These are phyloP conservation scores for Bungarus multicinctus DNA, from an alignment of 2,113 vertebrate genomes.

Conservation along the genomic window DNA sequence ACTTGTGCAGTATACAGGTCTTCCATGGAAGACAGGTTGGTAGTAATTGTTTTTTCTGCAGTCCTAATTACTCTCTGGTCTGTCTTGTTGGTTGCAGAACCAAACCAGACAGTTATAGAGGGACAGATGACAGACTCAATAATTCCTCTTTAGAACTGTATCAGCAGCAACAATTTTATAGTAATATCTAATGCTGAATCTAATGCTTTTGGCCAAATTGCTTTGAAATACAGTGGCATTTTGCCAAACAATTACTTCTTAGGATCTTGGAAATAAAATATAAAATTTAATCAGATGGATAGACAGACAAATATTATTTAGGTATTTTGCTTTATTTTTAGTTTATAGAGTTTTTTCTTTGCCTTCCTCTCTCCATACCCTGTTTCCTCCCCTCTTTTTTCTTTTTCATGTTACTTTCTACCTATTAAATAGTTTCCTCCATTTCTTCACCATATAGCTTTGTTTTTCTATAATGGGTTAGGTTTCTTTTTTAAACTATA, in stretches of 20 bases:
- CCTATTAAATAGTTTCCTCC: background rate
- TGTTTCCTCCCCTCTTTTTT: background rate
- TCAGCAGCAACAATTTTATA: too few species aligned
- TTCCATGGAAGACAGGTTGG: too few species aligned
- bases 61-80: too few species aligned
- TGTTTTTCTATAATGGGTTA: background rate
- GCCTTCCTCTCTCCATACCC: background rate
- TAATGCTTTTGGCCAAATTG: too few species aligned
- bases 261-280: background rate
- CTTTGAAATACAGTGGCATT: background rate
- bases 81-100: too few species aligned
- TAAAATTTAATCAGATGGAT: background rate
- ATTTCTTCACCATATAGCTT: background rate
- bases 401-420: background rate
- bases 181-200: too few species aligned
- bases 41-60: too few species aligned
- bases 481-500: too few species aligned
- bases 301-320: background rate
- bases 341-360: background rate
- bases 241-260: background rate
- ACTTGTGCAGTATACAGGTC: too few species aligned
- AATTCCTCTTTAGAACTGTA: too few species aligned
- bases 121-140: too few species aligned
- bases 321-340: background rate
- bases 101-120: too few species aligned